Evolutionary conservation across 2,797 vertebrate genomes (phyloP), one percentile per base, ranked within the genome.

Genomic region (Catharus ustulatus): DNA sequence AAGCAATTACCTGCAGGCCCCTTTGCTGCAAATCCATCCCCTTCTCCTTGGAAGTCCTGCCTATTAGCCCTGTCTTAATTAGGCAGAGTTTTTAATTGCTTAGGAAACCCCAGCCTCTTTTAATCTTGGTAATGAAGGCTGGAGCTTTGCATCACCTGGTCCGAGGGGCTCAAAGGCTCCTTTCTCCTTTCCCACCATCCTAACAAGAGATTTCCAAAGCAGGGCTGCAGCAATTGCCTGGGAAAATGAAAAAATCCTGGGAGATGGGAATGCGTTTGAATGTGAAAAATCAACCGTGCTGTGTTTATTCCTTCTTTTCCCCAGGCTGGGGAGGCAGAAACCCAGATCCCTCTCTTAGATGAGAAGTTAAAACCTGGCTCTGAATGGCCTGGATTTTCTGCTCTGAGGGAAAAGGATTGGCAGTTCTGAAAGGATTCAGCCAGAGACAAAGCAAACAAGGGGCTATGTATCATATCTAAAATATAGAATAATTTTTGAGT

Each of bases 41-140:
- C 55, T 88, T 54, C 63, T 80, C 71, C 77, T 83, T 74, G 45
- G 48, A 88, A 84, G 69, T 34, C 74, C 80, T 84, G 51, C 81
- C 51, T 66, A 68, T 84, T 64, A 91, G 48, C 46, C 34, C 32
- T 71, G 45, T 34, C 59, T 92, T 97, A 96, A 94, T 96, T 94
- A 92, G 90, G 62, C 63, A 61, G 72, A 30, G 48, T 8, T 86
- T 84, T 89, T 95, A 96, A 96, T 96, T 95, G 87, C 91, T 83
- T 93, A 81, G 68, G 88, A 89, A 95, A 72, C 61, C 66, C n/a
- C 21, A 57, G 40, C 76, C 40, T 58, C 67, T 96, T 96, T 95
- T 90, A 91, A 88, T 96, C 93, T 83, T 8, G 38, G 51, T 90
- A 80, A 71, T 75, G 92, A 91, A 87, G 61, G 73, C 38, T 83